Evolutionary conservation across 2,113 vertebrate genomes (phyloP), one percentile per base, ranked within the genome.

Genomic region (Pica pica): DNA sequence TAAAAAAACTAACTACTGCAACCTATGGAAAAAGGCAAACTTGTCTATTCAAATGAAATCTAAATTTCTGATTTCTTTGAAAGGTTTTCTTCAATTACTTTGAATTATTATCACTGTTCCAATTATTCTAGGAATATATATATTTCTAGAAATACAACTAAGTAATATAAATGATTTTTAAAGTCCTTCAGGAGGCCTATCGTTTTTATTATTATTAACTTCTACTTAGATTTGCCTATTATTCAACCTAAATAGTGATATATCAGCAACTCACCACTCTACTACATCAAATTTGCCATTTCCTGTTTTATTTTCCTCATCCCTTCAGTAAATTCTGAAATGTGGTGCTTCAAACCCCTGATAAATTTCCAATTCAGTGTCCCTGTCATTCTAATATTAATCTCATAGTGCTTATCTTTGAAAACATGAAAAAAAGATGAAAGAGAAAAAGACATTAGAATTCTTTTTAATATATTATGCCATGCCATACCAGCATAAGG

Each of bases 391-490:
- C 77, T 74, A 95, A 86, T 89, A 94, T 91, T 95, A 93, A 90
- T 86, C 80, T 95, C 64, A 79, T 16, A 81, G n/a, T 65, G 46
- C 69, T 95, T 90, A 95, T 92, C 89, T 89, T 89, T 87, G 76
- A 94, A 90, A 93, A 78, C 53, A 90, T 63, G 69, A 90, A 90
- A 95, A 95, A 95, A 92, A 96, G 90, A 96, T 95, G 76, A 95
- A 97, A 95, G 75, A 53, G 65, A 71, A 88, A 90, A 90, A 90
- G 85, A 83, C 83, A 95, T 94, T 81, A 83, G 67, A 83, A 94
- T 91, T 93, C 89, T 87, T 94, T 97, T 91, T 91, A 91, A 95
- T 94, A 94, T 70, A 87, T 87, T 95, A 95, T 87, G 90, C 68
- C 89, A 63, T 92, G 77, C 69, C 73, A 79, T 74, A 65, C 53